Base-by-base conservation (phyloP, 2,888 invertebrate genomes). In the Dyspetes luteomarginatus region DNA sequence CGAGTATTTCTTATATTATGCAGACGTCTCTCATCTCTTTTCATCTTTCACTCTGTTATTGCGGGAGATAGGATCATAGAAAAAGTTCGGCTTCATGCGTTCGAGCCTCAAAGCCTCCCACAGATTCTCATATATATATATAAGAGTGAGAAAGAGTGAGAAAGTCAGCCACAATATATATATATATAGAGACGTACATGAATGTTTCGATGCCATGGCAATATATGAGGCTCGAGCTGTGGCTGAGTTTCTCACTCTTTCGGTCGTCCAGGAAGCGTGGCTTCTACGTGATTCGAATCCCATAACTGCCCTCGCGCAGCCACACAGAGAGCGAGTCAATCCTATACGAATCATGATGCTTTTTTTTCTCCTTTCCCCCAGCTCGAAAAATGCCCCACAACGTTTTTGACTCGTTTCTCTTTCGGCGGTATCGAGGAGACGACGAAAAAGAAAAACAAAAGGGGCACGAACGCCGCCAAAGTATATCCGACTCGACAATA, bases 271-370 rank as follows among this genome's bases (percentile, higher is more conserved):
- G 88, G 86, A 88, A 89, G 89, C 89, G 88, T 88, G 89, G 85
- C 87, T 68, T 74, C 71, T 85, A 89, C 89, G 89, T 89, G 89
- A 88, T 85, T 78, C 83, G 89, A 89, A 87, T 89, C 82, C 83
- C 82, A 52, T 71, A 83, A 82, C 80, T 65, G 75, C 74, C 69
- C 82, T 81, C 76, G 67, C 81, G 82, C 82, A 73, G 82, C 77
- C 75, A 74, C 78, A 78, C 69, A 45, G 3, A 45, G 5, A n/a
- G n/a, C 7, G 7, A 76, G 43, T 73, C 64, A 64, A 69, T 81
- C 81, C 78, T 50, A 67, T 69, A 78, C 77, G 78, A 74, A 55
- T 67, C 82, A 64, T 69, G 72, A 52, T 72, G 75, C 52, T 55
- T 65, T 60, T 4, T 45, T 64, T 81, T 55, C 41, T 62, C 62